Percentiles rank a stretch among this genome's conserved stretches.
These are phyloP conservation scores for Zeuzera pyrina DNA, from an alignment of 2,888 invertebrate genomes.

Conservation along the genomic window DNA sequence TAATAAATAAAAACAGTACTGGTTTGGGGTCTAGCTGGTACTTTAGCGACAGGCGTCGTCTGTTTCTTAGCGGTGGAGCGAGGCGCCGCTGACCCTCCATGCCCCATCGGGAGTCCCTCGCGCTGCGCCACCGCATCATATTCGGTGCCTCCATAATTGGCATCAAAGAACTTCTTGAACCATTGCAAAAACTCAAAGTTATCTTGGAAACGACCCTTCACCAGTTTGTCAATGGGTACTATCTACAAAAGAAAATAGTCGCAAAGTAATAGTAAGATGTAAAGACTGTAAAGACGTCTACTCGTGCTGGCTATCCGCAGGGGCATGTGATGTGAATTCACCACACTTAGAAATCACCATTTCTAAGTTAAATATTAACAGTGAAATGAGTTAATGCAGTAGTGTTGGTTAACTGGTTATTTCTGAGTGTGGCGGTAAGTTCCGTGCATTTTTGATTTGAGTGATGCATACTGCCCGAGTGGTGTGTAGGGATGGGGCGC, in stretches of 20 bases:
- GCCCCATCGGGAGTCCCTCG: slow-evolving; percentile 89
- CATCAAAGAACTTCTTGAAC: slow-evolving; percentile 99
- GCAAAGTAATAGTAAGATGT: slow-evolving; percentile 45
- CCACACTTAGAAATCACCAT: slow-evolving; percentile 27
- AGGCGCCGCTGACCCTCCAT: slow-evolving; percentile 77
- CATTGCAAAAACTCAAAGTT: slow-evolving; percentile 99
- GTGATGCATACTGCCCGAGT: slow-evolving; percentile 32
- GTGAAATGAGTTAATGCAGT: not conserved
- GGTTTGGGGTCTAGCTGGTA: slow-evolving; percentile 77
- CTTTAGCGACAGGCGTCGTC: slow-evolving; percentile 68
- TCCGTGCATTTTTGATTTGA: slow-evolving; percentile 26
- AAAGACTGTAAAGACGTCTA: slow-evolving; percentile 14
- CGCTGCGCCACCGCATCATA: slow-evolving; percentile 93
- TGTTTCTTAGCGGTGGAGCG: slow-evolving; percentile 57
- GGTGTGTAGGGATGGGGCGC: slow-evolving; percentile 30
- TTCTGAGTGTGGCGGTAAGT: slow-evolving; percentile 31
- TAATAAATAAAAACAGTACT: slow-evolving; percentile 49
- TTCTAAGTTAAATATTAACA: not conserved
- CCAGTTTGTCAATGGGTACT: slow-evolving; percentile 93
- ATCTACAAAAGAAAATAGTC: slow-evolving; percentile 78
- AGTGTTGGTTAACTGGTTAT: slow-evolving; percentile 9
- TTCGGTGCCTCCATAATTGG: slow-evolving; percentile 95
- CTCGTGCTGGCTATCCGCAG: slow-evolving; percentile 25
- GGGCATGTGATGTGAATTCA: slow-evolving; percentile 3
- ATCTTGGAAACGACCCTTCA: slow-evolving; percentile 99